phyloP scores from a whole-genome alignment of 2,113 vertebrate species.

The Mustela lutreola region DNA sequence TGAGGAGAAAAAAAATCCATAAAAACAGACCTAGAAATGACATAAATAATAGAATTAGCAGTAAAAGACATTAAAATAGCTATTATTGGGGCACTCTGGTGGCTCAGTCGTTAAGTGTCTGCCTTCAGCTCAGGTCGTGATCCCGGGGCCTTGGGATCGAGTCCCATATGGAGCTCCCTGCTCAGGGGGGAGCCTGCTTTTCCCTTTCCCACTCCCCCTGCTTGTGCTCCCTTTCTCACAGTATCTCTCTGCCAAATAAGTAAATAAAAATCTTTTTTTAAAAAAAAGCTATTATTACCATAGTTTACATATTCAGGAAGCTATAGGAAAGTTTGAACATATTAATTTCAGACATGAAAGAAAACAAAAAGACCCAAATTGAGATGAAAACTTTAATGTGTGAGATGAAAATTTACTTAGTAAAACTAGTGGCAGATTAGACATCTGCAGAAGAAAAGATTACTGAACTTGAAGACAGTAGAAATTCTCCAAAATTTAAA shows the following conservation, averaged over 20 bases:
- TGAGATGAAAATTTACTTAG: neutral
- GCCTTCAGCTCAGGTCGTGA: too few species aligned
- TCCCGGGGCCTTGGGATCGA: too few species aligned
- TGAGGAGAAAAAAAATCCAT: neutral
- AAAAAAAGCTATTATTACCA: neutral
- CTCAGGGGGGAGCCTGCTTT: too few species aligned
- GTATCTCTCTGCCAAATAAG: too few species aligned
- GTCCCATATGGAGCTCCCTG: too few species aligned
- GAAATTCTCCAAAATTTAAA: neutral
- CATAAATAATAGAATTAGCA: neutral
- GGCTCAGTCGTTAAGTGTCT: too few species aligned
- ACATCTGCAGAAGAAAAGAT: neutral
- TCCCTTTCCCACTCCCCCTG: too few species aligned
- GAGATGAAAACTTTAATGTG: neutral
- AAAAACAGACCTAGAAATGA: neutral
- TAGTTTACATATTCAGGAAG: neutral
- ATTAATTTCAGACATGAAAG: neutral
- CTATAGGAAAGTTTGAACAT: neutral
- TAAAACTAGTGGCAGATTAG: neutral
- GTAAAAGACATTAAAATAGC: neutral
- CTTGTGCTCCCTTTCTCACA: too few species aligned
- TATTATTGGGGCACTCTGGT: neutral
- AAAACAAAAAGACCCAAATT: neutral
- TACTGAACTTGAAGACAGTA: neutral
- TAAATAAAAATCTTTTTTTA: too few species aligned